Conservation (phyloP, 2,888 invertebrate genomes). For the Phortica magna region DNA sequence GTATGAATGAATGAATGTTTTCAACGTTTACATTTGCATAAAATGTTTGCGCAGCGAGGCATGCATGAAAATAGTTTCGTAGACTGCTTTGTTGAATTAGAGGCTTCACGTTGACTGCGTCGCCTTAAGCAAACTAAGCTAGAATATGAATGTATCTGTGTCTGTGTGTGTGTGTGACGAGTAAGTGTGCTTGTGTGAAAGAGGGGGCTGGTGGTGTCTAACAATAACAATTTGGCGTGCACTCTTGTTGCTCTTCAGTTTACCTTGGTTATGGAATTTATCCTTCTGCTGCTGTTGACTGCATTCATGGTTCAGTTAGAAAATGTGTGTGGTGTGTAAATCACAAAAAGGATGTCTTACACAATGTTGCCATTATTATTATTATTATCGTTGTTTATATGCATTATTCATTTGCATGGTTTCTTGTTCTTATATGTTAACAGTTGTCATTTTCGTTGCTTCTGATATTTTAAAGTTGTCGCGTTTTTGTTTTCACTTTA, state of each 20-base stretch:
- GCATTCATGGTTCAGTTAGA: not conserved
- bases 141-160: not conserved
- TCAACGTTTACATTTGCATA: conserved; percentile 65
- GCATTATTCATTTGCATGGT: conserved; percentile 25
- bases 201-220: not conserved
- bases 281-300: not conserved
- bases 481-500: not conserved
- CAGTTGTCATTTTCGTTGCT: conserved; percentile 13
- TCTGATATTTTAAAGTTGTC: conserved; percentile 1
- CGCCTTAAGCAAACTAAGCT: not conserved
- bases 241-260: not conserved
- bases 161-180: not conserved
- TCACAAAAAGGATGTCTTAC: not conserved
- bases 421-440: conserved; percentile 2
- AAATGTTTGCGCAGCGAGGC: conserved; percentile 60
- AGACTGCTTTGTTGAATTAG: not conserved
- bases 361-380: conserved; percentile 20
- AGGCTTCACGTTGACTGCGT: not conserved
- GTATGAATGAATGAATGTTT: conserved; percentile 1
- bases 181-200: not conserved
- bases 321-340: not conserved
- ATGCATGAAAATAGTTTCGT: conserved; percentile 52
- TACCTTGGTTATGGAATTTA: conserved; percentile 25
- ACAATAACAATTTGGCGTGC: not conserved
- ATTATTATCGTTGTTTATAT: conserved; percentile 17